phyloP scores from a whole-genome alignment of 2,113 vertebrate species.

The Albula goreensis region DNA sequence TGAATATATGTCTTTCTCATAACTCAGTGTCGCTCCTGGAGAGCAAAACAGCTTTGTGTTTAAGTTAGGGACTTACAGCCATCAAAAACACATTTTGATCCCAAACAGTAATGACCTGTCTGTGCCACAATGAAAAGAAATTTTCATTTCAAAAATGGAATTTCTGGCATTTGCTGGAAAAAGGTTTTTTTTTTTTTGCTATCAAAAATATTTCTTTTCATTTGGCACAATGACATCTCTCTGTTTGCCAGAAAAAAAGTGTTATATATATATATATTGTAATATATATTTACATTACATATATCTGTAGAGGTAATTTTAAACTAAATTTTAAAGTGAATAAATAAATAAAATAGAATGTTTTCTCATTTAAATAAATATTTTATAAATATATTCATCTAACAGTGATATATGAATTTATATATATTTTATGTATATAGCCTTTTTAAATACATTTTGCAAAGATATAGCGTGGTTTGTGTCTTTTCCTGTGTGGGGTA shows the following conservation, averaged over 20 bases:
- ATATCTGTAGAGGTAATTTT: constrained; percentile 1
- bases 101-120: neutral
- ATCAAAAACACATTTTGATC: neutral
- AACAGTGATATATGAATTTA: neutral
- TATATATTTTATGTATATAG: constrained; percentile 19
- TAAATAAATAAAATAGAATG: constrained; percentile 6
- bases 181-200: neutral
- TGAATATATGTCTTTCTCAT: constrained; percentile 7
- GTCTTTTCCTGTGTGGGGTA: neutral
- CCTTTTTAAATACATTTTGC: neutral
- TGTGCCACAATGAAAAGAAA: constrained; percentile 29
- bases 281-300: neutral
- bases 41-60: neutral
- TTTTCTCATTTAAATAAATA: neutral
- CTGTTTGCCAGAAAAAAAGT: constrained; percentile 43
- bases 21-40: neutral
- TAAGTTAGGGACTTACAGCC: neutral
- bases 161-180: neutral
- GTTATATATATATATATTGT: constrained; percentile 16
- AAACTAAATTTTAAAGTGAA: neutral
- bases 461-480: neutral
- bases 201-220: constrained; percentile 34
- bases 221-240: constrained; percentile 49
- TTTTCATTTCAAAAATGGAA: neutral
- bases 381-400: constrained; percentile 11